These are phyloP conservation scores for Lasioglossum oenotherae DNA, from an alignment of 2,888 invertebrate species.

Conservation along the genomic window DNA sequence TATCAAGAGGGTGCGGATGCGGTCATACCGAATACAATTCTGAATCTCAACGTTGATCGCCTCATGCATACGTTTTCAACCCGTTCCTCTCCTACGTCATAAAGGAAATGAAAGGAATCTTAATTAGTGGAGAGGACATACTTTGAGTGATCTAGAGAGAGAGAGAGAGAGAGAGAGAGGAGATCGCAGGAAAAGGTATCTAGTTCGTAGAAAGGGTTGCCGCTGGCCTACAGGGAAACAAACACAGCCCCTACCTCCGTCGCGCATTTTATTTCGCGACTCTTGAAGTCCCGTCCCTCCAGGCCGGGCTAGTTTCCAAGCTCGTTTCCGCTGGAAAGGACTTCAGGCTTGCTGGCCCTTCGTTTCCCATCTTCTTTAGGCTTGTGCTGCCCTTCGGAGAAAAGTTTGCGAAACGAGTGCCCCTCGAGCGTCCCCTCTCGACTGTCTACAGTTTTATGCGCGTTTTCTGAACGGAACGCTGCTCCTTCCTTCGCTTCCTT, in stretches of 20 bases:
- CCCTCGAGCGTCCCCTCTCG: conserved; percentile 30
- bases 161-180: background rate
- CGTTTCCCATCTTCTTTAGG: conserved; percentile 47
- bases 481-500: background rate
- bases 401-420: conserved; percentile 60
- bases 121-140: background rate
- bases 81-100: background rate
- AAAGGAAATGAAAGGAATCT: conserved; percentile 10
- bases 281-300: conserved; percentile 30
- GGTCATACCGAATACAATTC: background rate
- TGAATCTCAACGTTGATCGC: background rate
- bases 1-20: background rate
- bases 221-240: conserved; percentile 19
- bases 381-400: conserved; percentile 44
- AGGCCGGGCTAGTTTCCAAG: background rate
- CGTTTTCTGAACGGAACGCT: conserved; percentile 7
- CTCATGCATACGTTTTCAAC: background rate
- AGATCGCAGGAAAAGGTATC: conserved; percentile 48
- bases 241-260: conserved; percentile 25
- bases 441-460: conserved; percentile 27
- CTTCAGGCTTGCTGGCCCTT: conserved; percentile 31
- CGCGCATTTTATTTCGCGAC: conserved; percentile 68
- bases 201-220: conserved; percentile 44
- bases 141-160: background rate
- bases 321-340: conserved; percentile 20